A percentile compares a stretch with the other conserved stretches of the same genome.
Evolutionary conservation across 1,140 invertebrate species (phyloP).

Genomic region (Copidosoma floridanum): DNA sequence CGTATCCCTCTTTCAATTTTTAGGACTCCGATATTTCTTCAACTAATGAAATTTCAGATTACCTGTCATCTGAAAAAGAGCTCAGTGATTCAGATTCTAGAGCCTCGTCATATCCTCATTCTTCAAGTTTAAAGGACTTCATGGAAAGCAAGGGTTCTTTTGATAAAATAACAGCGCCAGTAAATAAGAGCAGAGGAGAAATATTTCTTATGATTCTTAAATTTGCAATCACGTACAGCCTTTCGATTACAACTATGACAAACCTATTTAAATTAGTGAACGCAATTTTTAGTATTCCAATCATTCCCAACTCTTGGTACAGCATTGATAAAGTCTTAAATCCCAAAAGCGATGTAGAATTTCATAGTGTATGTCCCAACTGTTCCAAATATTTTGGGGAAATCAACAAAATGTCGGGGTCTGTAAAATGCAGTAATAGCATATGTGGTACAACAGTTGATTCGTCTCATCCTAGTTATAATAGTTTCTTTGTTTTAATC

Average conservation of each 20-base stretch:
- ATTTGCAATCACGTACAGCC: background rate
- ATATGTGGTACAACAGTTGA: background rate
- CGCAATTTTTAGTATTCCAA: background rate
- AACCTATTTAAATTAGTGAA: conserved; percentile 16
- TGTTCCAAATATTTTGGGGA: background rate
- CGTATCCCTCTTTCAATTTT: no score
- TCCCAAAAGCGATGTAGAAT: background rate
- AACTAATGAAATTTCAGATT: no score
- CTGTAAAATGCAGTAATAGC: background rate
- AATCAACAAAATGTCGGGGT: background rate
- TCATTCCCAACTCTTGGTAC: conserved; percentile 1
- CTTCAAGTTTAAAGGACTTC: no score
- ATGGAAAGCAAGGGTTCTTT: no score
- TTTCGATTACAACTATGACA: background rate
- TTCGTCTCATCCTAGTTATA: background rate
- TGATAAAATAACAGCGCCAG: background rate
- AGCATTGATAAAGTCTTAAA: background rate
- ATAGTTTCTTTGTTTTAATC: conserved; percentile 5
- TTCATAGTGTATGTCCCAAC: conserved; percentile 2
- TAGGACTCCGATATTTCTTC: no score
- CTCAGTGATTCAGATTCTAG: no score
- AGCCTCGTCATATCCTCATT: no score
- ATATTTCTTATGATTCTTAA: conserved; percentile 6
- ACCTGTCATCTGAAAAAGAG: no score
- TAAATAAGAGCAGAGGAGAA: background rate